Evolutionary conservation across 1,140 invertebrate species (phyloP), one percentile per base, ranked within the genome.

Genomic region (Drosophila subobscura): DNA sequence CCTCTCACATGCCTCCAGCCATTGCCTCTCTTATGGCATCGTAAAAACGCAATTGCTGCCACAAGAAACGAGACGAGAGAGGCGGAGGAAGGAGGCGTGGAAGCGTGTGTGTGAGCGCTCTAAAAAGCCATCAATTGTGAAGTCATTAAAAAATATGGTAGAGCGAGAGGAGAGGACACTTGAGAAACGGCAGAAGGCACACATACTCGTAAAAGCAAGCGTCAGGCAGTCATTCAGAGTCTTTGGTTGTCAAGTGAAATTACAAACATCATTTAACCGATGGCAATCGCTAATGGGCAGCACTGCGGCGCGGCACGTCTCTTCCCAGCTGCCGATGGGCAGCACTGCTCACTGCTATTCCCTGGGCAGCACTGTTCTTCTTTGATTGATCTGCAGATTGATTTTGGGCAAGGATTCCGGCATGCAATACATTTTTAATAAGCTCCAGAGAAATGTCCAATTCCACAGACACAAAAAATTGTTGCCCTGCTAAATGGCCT

Each of bases 181-280:
- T n/a, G 16, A 5, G 10, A 14, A 14, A 12, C 0, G 7, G 12
- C 3, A 37, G 5, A 16, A 27, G 37, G 37, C 25, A 44, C 57
- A 52, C 16, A 20, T 20, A 20, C 16, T 20, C 16, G 16, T 68
- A 27, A 55, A 51, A 53, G 72, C 51, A 41, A 53, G 45, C 53
- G 45, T 63, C 58, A 25, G 45, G 5, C 16, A 20, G 45, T 63
- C 58, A 25, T 42, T 27, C 25, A 27, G 25, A 27, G 25, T 27
- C 25, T 5, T 20, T 20, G 71, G 61, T 63, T 84, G 72, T 84
- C 79, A 79, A 77, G 61, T 64, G 53, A 75, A 80, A 85, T 85
- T 80, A 85, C 72, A 81, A 84, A 85, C 66, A 68, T 80, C 77
- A 77, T 85, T 85, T 86, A 86, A 85, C 80, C 80, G 80, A 85